These are phyloP conservation scores for Pithys albifrons DNA, from an alignment of 2,113 vertebrate genomes.

Conservation along the genomic window DNA sequence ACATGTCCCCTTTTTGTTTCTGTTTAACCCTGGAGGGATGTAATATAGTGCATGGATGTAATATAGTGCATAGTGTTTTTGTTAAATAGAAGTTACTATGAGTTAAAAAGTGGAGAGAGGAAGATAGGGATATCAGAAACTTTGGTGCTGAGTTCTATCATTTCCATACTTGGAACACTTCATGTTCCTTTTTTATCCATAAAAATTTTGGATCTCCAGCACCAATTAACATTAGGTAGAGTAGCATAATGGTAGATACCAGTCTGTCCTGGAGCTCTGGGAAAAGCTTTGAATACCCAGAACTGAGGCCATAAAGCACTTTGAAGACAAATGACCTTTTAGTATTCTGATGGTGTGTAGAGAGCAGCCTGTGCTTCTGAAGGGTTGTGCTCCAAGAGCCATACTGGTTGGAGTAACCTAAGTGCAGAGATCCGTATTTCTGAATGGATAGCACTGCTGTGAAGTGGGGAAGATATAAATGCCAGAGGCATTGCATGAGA, in stretches of 20 bases:
- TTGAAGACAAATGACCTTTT: neutral
- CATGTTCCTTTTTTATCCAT: rapidly evolving
- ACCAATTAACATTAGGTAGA: neutral
- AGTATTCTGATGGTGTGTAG: neutral
- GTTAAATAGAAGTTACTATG: neutral
- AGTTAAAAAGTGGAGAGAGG: neutral
- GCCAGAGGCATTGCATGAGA: neutral
- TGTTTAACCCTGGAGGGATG: neutral
- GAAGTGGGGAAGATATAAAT: neutral
- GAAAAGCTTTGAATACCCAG: neutral
- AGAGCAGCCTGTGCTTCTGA: neutral
- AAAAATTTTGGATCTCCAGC: neutral
- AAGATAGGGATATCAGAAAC: neutral
- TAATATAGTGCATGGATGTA: neutral
- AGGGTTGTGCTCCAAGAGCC: neutral
- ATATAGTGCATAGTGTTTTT: neutral
- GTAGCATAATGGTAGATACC: rapidly evolving
- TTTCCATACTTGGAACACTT: neutral
- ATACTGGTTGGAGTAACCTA: neutral
- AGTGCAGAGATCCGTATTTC: neutral
- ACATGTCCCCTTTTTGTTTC: neutral
- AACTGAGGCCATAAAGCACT: neutral
- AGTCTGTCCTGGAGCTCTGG: neutral
- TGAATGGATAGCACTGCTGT: neutral
- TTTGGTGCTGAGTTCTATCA: neutral